Base-by-base conservation (phyloP, 2,888 invertebrate genomes). In the Hirtodrosophila cameraria region DNA sequence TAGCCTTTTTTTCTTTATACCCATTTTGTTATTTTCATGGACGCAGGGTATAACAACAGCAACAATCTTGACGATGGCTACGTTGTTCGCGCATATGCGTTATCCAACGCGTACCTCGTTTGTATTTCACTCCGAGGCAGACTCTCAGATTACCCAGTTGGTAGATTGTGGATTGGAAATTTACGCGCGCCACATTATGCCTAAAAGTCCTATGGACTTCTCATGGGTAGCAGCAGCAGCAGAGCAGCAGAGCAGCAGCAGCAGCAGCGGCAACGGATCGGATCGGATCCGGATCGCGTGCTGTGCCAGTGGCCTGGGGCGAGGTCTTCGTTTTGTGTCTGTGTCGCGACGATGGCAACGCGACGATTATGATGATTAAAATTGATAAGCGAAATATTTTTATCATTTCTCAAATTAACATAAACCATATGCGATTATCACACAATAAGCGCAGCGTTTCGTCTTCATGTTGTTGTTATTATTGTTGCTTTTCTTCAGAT, bases 351-450 rank as follows among this genome's bases (percentile, higher is more conserved):
- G 82, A 81, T 78, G 75, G 77, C 78, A 75, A 62, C 72, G 81
- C 79, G 77, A 80, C 81, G 77, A 86, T 86, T 86, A 86, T 70
- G 86, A 88, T 88, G 75, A 81, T 87, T 85, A 78, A 80, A 75
- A 78, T 71, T 88, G 88, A 88, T 88, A 88, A 88, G 76, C 69
- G 63, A 89, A 89, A 86, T 86, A 88, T 88, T 88, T 88, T 87
- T 88, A 88, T 88, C 87, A 88, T 88, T 73, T 79, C 75, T 68
- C 71, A 74, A 80, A 87, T 88, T 85, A 83, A 78, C 88, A 87
- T 88, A 82, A 82, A 79, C 79, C 85, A 79, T 78, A 78, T 72
- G 65, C 82, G 86, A 79, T 79, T 79, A 79, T 85, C 79, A 79
- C 83, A 85, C 79, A 84, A 84, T 81, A 81, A 84, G 65, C 76